Percentiles rank a stretch among this genome's conserved stretches.
Evolutionary conservation across 1,140 invertebrate genomes (phyloP).

Genomic region (Pararge aegeria): DNA sequence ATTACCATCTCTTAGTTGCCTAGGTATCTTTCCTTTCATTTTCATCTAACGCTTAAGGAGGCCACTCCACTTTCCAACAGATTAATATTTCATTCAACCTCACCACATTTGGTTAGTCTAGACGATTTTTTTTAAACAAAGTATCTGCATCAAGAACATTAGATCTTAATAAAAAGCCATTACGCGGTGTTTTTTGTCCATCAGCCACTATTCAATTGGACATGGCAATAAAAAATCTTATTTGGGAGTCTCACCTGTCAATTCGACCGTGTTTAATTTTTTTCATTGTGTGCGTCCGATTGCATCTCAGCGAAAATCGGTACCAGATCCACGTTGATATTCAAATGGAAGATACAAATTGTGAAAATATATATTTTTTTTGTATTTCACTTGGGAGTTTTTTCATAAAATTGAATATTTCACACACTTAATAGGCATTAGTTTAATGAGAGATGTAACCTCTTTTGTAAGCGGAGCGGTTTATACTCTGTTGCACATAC

Average conservation of each 20-base stretch:
- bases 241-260: neutral
- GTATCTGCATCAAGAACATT: neutral
- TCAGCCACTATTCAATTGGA: neutral
- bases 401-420: no score
- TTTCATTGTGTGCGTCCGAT: constrained; percentile 1
- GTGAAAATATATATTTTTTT: neutral
- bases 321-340: neutral
- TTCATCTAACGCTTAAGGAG: neutral
- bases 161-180: constrained; percentile 2
- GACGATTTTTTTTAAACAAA: constrained; percentile 1
- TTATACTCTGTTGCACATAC: no score
- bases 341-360: neutral
- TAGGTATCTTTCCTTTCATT: no score
- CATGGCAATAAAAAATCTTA: neutral
- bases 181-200: neutral
- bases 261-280: neutral
- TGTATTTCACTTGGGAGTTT: no score
- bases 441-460: no score
- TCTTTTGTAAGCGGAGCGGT: no score
- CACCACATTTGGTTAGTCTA: neutral
- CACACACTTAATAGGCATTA: no score
- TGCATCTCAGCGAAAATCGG: neutral
- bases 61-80: neutral
- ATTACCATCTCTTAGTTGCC: no score
- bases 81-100: neutral